These are phyloP conservation scores for Drosophila cracens DNA, from an alignment of 2,888 invertebrate genomes.

Conservation along the genomic window DNA sequence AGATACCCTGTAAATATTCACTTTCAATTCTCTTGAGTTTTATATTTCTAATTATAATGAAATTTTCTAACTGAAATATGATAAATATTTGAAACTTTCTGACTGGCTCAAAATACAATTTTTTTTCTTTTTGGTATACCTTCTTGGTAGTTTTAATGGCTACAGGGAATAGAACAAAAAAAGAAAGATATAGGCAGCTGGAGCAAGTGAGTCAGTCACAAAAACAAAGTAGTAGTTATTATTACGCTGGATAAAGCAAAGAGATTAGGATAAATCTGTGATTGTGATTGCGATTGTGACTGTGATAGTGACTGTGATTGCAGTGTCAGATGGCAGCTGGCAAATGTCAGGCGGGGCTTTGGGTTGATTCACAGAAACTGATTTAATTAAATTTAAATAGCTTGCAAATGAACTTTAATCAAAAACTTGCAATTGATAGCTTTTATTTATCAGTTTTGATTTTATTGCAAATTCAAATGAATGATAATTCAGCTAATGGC, in stretches of 20 bases:
- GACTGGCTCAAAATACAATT: no score
- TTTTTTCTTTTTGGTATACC: neutral
- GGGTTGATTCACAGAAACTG: conserved; percentile 1
- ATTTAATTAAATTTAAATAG: conserved; percentile 30
- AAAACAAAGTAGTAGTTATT: conserved; percentile 62
- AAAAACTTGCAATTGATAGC: neutral
- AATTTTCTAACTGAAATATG: no score
- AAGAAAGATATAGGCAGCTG: conserved; percentile 21
- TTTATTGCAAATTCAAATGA: neutral
- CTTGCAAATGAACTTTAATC: conserved; percentile 7
- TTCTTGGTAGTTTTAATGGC: neutral
- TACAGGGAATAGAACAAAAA: conserved; percentile 19
- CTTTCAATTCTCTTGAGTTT: neutral
- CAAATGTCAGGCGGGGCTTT: neutral
- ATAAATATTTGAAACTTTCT: no score
- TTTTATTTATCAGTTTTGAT: conserved; percentile 5
- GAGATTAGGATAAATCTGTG: conserved; percentile 65
- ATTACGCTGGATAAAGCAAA: conserved; percentile 69
- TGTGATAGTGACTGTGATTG: conserved; percentile 38
- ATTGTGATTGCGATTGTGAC: conserved; percentile 45
- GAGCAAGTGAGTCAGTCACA: conserved; percentile 4
- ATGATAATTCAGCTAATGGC: conserved; percentile 15
- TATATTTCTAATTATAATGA: no score
- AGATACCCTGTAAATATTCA: conserved; percentile 18
- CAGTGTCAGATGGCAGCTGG: conserved; percentile 9